Evolutionary conservation across 2,888 invertebrate genomes (phyloP).

Genomic region (Gastracanthus pulcherrimus): DNA sequence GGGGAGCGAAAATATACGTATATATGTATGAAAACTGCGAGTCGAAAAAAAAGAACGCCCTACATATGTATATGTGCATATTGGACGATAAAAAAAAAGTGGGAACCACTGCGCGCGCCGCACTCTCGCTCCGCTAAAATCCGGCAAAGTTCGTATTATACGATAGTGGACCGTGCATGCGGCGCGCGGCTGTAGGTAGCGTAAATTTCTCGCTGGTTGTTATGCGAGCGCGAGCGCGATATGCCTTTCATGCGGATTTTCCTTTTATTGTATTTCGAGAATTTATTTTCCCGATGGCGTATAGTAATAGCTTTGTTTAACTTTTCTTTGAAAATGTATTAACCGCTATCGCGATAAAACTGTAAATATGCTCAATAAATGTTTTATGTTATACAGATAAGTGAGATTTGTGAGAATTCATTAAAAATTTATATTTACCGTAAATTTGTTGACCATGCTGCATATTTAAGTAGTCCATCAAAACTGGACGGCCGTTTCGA

Average conservation of each 20-base stretch:
- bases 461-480: conserved; percentile 89
- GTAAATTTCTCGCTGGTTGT: conserved; percentile 32
- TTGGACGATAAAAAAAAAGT: conserved; percentile 18
- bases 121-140: conserved; percentile 31
- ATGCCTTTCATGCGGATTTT: conserved; percentile 22
- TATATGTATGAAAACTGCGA: conserved; percentile 15
- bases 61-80: not conserved
- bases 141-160: conserved; percentile 42
- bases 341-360: no score
- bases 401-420: no score
- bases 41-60: not conserved
- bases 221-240: conserved; percentile 16
- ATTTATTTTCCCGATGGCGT: not conserved
- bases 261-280: conserved; percentile 28
- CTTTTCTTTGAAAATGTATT: not conserved
- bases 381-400: no score
- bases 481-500: conserved; percentile 83
- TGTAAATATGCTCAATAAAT: no score
- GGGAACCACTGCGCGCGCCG: not conserved
- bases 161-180: conserved; percentile 17
- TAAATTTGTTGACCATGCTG: conserved; percentile 89
- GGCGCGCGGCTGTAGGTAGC: conserved; percentile 14
- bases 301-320: no score
- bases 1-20: not conserved
- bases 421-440: conserved; percentile 80